Percentiles rank a stretch among this genome's conserved stretches.
phyloP scores from a whole-genome alignment of 2,113 vertebrate species.

The Prinia subflava region DNA sequence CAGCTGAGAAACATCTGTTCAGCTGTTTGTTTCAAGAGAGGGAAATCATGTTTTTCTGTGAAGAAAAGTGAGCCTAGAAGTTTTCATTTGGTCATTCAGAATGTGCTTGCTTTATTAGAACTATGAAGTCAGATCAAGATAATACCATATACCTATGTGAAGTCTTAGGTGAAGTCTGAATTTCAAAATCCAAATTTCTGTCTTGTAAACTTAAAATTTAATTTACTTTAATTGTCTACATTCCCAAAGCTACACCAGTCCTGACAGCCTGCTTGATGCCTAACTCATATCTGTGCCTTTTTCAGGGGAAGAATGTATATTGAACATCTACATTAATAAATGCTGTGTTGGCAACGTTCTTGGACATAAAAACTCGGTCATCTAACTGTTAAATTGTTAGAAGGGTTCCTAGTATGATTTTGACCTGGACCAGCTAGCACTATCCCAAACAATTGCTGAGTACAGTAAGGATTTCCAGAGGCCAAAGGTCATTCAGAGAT shows the following conservation, averaged over 20 bases:
- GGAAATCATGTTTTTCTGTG: not conserved
- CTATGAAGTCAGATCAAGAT: not conserved
- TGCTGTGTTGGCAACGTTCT: not conserved
- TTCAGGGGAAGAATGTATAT: not conserved
- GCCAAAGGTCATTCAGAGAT: slow-evolving; percentile 19
- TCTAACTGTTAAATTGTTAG: slow-evolving; percentile 1
- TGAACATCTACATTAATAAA: not conserved
- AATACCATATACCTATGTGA: not conserved
- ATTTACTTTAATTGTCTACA: not conserved
- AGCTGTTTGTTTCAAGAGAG: not conserved
- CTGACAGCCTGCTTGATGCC: not conserved
- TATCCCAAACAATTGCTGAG: slow-evolving; percentile 12
- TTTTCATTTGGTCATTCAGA: not conserved
- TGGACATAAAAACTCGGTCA: not conserved
- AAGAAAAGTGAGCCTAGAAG: not conserved
- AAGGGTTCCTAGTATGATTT: not conserved
- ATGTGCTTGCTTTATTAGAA: not conserved
- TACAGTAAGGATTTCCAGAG: slow-evolving; percentile 36
- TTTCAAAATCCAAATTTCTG: not conserved
- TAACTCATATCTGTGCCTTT: not conserved
- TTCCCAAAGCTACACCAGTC: not conserved
- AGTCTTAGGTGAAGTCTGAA: not conserved
- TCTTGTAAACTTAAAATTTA: not conserved
- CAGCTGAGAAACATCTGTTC: not conserved
- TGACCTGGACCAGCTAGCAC: not conserved